A percentile compares a stretch with the other conserved stretches of the same genome.
Conservation (phyloP, 1,140 invertebrate species). For the Diprion similis region DNA sequence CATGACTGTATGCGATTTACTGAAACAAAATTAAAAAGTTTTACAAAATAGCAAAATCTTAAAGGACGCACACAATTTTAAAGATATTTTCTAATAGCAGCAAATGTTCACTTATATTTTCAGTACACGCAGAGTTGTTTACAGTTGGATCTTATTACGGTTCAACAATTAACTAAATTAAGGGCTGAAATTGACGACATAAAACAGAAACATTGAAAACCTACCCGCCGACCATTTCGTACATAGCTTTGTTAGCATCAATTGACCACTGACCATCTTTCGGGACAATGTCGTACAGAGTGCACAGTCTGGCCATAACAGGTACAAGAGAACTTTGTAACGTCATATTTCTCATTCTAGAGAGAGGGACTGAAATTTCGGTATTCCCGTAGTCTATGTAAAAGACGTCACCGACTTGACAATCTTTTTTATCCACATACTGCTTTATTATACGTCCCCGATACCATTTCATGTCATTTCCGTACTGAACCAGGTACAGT, state of each 20-base stretch:
- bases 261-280: conserved; percentile 52
- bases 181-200: background rate
- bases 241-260: conserved; percentile 52
- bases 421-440: background rate
- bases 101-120: too few relatives aligned
- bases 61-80: too few relatives aligned
- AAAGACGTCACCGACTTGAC: conserved; percentile 29
- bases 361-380: conserved; percentile 29
- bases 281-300: conserved; percentile 56
- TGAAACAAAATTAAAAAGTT: background rate
- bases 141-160: too few relatives aligned
- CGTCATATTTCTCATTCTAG: conserved; percentile 33
- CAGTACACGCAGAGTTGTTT: background rate
- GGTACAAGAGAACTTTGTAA: conserved; percentile 40
- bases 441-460: conserved; percentile 36
- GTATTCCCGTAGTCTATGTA: conserved; percentile 45
- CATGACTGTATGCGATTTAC: conserved; percentile 18
- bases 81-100: too few relatives aligned
- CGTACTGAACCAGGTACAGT: conserved; percentile 56
- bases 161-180: too few relatives aligned
- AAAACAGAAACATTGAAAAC: conserved; percentile 22
- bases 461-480: conserved; percentile 32
- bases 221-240: conserved; percentile 59
- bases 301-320: conserved; percentile 56
- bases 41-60: too few relatives aligned